Evolutionary conservation across 2,797 vertebrate species (phyloP).

Genomic region (Lacerta bilineata): DNA sequence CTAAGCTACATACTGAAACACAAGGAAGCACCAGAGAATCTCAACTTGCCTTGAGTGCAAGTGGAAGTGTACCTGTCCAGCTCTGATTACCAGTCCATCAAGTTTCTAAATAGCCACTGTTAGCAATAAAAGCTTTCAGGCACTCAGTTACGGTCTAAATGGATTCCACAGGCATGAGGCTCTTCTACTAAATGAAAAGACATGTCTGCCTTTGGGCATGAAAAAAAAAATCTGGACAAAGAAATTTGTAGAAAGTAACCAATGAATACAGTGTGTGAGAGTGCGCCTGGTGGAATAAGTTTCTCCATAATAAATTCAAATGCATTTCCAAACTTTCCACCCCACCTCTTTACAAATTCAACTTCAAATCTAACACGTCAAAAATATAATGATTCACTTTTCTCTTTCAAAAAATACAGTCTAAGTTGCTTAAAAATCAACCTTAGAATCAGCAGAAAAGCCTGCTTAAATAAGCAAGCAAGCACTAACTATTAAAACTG

Average conservation of each 20-base stretch:
- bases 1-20: constrained; percentile 50
- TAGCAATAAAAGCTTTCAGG: constrained; percentile 53
- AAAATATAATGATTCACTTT: not conserved
- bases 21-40: constrained; percentile 16
- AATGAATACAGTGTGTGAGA: constrained; percentile 41
- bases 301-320: constrained; percentile 50
- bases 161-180: constrained; percentile 26
- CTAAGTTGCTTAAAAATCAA: not conserved
- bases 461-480: not conserved
- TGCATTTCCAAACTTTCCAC: constrained; percentile 5
- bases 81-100: constrained; percentile 55
- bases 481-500: not conserved
- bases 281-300: not conserved
- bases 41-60: constrained; percentile 42
- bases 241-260: constrained; percentile 57
- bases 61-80: constrained; percentile 35
- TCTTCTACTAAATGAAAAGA: constrained; percentile 54
- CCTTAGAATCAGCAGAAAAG: not conserved
- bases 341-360: not conserved
- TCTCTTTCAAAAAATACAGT: not conserved
- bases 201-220: constrained; percentile 15
- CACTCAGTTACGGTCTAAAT: constrained; percentile 49
- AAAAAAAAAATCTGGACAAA: constrained; percentile 46
- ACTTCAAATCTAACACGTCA: not conserved
- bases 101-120: constrained; percentile 48